Evolutionary conservation across 2,888 invertebrate genomes (phyloP).

Genomic region (Papilio protenor): DNA sequence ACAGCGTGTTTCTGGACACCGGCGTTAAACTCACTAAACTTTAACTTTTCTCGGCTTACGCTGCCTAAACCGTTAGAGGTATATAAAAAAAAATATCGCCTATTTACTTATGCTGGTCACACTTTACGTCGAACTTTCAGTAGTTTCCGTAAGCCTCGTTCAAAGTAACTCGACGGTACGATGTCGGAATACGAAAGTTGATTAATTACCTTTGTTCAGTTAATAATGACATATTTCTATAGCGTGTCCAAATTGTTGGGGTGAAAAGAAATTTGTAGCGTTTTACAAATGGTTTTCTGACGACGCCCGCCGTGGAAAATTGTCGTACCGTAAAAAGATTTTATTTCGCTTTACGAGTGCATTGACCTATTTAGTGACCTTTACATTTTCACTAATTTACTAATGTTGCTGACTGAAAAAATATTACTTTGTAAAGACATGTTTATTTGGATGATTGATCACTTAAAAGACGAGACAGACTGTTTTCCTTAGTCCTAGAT

Average conservation of each 20-base stretch:
- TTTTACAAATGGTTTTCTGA: constrained; percentile 28
- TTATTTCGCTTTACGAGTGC: constrained; percentile 20
- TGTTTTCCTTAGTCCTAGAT: neutral
- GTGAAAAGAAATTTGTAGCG: constrained; percentile 12
- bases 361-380: constrained; percentile 21
- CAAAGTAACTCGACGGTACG: neutral
- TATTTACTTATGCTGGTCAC: neutral
- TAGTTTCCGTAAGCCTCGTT: constrained; percentile 4
- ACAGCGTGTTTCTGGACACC: too few species aligned
- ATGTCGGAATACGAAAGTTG: constrained; percentile 17
- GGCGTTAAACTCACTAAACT: too few species aligned
- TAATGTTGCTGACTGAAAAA: neutral
- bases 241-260: constrained; percentile 20
- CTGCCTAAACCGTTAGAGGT: too few species aligned
- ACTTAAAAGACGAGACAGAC: too few species aligned
- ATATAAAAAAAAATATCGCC: neutral
- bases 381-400: constrained; percentile 3
- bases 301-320: constrained; percentile 10
- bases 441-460: neutral
- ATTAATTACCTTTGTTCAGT: constrained; percentile 20
- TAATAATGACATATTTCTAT: constrained; percentile 22
- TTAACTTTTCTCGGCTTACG: too few species aligned
- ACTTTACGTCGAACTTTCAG: constrained; percentile 1
- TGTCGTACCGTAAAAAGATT: constrained; percentile 26
- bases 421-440: neutral